Conservation (phyloP, 2,888 invertebrate species). For the Octodonta nipae region DNA sequence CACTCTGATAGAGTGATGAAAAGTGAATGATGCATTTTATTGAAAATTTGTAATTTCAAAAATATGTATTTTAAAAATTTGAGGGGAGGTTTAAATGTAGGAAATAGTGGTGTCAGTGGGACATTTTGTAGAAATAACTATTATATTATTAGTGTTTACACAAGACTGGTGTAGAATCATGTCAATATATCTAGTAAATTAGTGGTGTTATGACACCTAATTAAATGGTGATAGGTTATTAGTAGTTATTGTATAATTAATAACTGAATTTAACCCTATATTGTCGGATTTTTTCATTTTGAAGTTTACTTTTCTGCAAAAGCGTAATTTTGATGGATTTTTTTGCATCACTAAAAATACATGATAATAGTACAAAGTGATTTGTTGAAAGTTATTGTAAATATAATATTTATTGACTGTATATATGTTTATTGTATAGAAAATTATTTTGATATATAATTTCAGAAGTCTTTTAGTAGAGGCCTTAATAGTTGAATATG, state of each 20-base stretch:
- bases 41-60: too few relatives aligned
- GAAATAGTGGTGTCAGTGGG: slow-evolving; percentile 7
- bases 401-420: slow-evolving; percentile 17
- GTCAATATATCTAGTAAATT: slow-evolving; percentile 31
- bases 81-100: too few relatives aligned
- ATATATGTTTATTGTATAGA: too few relatives aligned
- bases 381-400: slow-evolving; percentile 15
- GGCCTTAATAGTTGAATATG: too few relatives aligned
- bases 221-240: slow-evolving; percentile 33
- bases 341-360: slow-evolving; percentile 9
- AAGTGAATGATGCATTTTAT: too few relatives aligned
- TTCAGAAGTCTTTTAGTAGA: too few relatives aligned
- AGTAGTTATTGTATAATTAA: slow-evolving; percentile 27
- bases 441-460: too few relatives aligned
- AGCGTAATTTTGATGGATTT: slow-evolving; percentile 10
- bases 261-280: slow-evolving; percentile 25
- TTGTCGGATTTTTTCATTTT: slow-evolving; percentile 21
- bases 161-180: slow-evolving; percentile 37
- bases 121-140: slow-evolving; percentile 19
- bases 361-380: slow-evolving; percentile 17
- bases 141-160: slow-evolving; percentile 32
- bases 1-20: too few relatives aligned
- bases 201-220: slow-evolving; percentile 28
- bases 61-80: too few relatives aligned
- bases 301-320: slow-evolving; percentile 6